Percentiles rank a stretch among this genome's conserved stretches.
These are phyloP conservation scores for Stictonetta naevosa DNA, from an alignment of 2,113 vertebrate genomes.

Conservation along the genomic window DNA sequence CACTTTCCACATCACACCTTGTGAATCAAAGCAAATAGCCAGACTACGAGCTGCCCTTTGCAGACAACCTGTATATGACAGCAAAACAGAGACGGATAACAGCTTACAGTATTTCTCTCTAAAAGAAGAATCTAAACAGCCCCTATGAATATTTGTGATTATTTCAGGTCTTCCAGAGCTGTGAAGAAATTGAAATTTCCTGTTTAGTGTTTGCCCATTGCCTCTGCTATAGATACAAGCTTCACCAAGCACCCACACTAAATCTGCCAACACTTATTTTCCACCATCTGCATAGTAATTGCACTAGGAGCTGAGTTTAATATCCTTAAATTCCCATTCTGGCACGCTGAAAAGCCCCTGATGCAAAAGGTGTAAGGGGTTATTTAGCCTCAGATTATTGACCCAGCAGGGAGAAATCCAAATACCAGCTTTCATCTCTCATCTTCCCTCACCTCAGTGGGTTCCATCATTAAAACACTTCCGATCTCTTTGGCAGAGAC, in stretches of 20 bases:
- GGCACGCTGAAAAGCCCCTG: conserved; percentile 33
- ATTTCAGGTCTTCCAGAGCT: conserved; percentile 46
- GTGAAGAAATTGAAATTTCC: conserved; percentile 55
- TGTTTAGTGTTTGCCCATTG: conserved; percentile 39
- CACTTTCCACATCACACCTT: not conserved
- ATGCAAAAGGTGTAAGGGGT: conserved; percentile 18
- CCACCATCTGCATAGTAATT: conserved; percentile 72
- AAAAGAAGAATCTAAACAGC: conserved; percentile 25
- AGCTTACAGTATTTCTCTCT: not conserved
- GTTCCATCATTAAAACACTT: conserved; percentile 26
- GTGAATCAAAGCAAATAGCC: not conserved
- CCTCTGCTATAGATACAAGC: conserved; percentile 50
- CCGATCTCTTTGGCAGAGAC: not conserved
- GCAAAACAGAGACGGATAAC: conserved; percentile 6
- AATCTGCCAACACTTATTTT: conserved; percentile 66
- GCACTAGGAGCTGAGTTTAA: conserved; percentile 52
- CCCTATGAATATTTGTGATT: conserved; percentile 17
- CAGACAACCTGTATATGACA: not conserved
- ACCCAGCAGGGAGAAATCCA: conserved; percentile 54
- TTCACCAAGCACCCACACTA: conserved; percentile 31
- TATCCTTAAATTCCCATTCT: conserved; percentile 62
- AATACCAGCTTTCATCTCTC: not conserved
- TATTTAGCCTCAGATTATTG: conserved; percentile 56
- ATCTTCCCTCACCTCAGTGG: conserved; percentile 22
- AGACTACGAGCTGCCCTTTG: not conserved